Evolutionary conservation across 2,888 invertebrate genomes (phyloP), one percentile per base, ranked within the genome.

Genomic region (Drosophila birchii): DNA sequence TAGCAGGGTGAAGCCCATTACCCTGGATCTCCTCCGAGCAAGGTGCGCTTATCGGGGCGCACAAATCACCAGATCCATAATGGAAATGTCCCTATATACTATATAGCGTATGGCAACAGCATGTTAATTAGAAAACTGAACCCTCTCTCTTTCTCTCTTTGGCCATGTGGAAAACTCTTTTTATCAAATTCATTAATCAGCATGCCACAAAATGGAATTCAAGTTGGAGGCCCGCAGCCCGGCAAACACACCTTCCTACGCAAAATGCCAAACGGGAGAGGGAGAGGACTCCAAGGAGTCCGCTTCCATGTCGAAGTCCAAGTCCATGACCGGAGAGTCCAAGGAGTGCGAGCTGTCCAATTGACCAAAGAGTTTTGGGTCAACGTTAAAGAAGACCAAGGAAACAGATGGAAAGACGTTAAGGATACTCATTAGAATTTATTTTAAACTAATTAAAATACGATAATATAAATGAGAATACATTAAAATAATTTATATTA

Each of bases 101-200:
- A 23, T 45, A 34, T 39, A 16, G 1, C 3, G 18, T 9, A 6
- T 18, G 38, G 53, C 59, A 58, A 64, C 45, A 56, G 63, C 60
- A 85, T 88, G 81, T 88, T 86, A 86, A 86, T 86, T 86, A 86
- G 84, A 72, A 77, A 88, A 88, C 55, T 7, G 29, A 29, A 29
- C 29, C 5, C 26, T 60, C 45, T 16, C 23, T 45, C 34, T 41
- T 32, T 53, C 43, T 2, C 43, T n/a, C 6, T 5, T 20, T 39
- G 54, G 41, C 55, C 61, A 49, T 44, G 38, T 69, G 59, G 45
- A 59, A 72, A 71, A 59, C 75, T 58, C 41, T 66, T 75, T 73
- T 75, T 75, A 75, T 75, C 75, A 75, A 88, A 78, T 88, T 88
- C 88, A 88, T 85, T 88, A 88, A 85, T 88, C 84, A 86, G 82